A percentile compares a stretch with the other conserved stretches of the same genome.
Conservation (phyloP, 2,888 invertebrate species). For the Trichogramma dendrolimi region DNA sequence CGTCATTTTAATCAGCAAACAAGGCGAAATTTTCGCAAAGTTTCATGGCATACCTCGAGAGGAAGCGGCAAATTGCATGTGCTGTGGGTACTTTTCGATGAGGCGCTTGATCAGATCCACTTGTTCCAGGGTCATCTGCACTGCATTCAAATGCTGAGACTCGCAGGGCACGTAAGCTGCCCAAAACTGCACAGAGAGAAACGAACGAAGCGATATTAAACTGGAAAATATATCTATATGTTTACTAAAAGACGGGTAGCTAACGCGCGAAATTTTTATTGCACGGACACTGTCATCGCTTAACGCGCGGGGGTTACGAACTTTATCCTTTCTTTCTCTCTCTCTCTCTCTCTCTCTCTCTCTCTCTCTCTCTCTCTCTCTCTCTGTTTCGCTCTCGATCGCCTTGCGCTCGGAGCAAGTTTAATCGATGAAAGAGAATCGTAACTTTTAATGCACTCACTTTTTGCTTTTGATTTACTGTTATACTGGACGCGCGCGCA, state of each 20-base stretch:
- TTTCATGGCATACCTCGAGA: constrained; percentile 59
- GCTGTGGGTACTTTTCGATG: constrained; percentile 64
- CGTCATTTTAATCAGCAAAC: not conserved
- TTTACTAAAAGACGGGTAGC: too few relatives aligned
- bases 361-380: too few relatives aligned
- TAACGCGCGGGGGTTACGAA: not conserved
- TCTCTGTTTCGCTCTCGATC: too few relatives aligned
- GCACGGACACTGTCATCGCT: not conserved
- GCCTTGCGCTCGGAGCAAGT: too few relatives aligned
- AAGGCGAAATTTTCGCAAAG: constrained; percentile 3
- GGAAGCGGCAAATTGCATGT: constrained; percentile 63
- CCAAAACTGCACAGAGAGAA: constrained; percentile 62
- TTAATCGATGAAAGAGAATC: not conserved
- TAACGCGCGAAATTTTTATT: not conserved
- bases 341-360: not conserved
- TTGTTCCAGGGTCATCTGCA: constrained; percentile 68
- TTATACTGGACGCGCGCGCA: not conserved
- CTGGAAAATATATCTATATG: too few relatives aligned
- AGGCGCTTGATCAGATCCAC: constrained; percentile 70
- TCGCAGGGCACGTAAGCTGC: constrained; percentile 69
- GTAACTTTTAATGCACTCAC: constrained; percentile 19
- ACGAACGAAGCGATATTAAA: not conserved
- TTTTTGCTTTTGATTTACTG: too few relatives aligned
- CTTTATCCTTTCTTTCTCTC: constrained; percentile 11
- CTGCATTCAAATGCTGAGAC: constrained; percentile 67